These are phyloP conservation scores for Actinostola sp. DNA, from an alignment of 92 coral and sea anemone genomes.

Conservation along the genomic window DNA sequence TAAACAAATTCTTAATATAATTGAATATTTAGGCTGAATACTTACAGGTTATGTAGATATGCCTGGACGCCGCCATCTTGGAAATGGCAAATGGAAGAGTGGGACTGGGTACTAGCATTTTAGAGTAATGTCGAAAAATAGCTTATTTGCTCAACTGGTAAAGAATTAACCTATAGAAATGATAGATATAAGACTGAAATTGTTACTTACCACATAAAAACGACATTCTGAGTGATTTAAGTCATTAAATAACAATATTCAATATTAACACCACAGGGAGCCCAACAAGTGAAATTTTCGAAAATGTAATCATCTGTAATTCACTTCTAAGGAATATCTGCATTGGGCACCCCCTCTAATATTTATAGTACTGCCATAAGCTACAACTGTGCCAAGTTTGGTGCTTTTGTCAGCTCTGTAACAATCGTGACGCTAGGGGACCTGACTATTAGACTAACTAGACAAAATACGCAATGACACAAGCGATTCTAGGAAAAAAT, in stretches of 20 bases:
- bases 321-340: slow-evolving; percentile 27
- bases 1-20: not conserved
- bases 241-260: slow-evolving; percentile 13
- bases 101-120: slow-evolving; percentile 36
- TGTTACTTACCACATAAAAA: not conserved
- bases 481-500: no score
- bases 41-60: slow-evolving; percentile 42
- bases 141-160: not conserved
- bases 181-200: not conserved
- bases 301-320: slow-evolving; percentile 26
- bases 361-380: slow-evolving; percentile 58
- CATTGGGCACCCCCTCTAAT: slow-evolving; percentile 59
- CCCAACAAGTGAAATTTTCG: slow-evolving; percentile 40
- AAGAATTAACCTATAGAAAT: not conserved
- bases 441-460: no score
- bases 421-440: slow-evolving; percentile 37
- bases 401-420: slow-evolving; percentile 68
- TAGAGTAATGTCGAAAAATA: slow-evolving; percentile 19
- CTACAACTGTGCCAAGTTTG: slow-evolving; percentile 66
- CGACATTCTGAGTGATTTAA: not conserved
- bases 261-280: slow-evolving; percentile 51
- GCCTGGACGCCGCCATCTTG: slow-evolving; percentile 52
- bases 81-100: slow-evolving; percentile 24
- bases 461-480: no score
- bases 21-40: slow-evolving; percentile 13